phyloP scores from a whole-genome alignment of 92 coral and sea anemone species.

The Parazoanthus darwini region DNA sequence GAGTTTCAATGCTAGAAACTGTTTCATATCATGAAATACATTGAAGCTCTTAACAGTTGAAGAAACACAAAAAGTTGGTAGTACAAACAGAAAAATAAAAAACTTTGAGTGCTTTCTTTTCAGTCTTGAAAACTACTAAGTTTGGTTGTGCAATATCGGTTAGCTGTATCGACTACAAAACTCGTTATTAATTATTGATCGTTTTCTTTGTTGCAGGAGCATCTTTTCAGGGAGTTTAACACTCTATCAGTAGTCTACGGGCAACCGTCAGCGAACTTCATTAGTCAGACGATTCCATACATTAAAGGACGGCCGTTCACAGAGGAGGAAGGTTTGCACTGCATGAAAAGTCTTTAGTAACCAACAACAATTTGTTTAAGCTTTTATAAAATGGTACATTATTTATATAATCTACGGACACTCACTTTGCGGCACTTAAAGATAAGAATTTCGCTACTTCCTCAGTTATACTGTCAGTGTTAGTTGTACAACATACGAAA shows the following conservation, averaged over 20 bases:
- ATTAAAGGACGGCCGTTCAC: constrained; percentile 78
- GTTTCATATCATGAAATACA: neutral
- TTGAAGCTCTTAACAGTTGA: neutral
- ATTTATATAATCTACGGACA: no score
- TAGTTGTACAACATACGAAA: no score
- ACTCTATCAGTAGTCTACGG: constrained; percentile 87
- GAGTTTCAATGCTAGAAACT: no score
- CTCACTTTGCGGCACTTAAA: no score
- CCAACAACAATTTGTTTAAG: neutral
- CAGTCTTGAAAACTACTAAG: neutral
- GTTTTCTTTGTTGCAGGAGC: constrained; percentile 51
- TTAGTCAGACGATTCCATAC: constrained; percentile 72
- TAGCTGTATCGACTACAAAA: no score
- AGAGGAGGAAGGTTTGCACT: constrained; percentile 34
- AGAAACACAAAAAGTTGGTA: no score
- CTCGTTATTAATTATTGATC: neutral
- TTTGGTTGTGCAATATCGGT: neutral
- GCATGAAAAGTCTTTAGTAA: neutral
- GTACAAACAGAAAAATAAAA: no score
- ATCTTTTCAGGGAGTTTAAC: constrained; percentile 85
- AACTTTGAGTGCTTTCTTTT: neutral
- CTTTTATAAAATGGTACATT: no score
- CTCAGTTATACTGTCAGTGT: no score
- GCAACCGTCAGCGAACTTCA: constrained; percentile 73
- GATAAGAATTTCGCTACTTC: no score